Base-by-base conservation (phyloP, 2,888 invertebrate species). In the Acanthosepion lycidas region DNA sequence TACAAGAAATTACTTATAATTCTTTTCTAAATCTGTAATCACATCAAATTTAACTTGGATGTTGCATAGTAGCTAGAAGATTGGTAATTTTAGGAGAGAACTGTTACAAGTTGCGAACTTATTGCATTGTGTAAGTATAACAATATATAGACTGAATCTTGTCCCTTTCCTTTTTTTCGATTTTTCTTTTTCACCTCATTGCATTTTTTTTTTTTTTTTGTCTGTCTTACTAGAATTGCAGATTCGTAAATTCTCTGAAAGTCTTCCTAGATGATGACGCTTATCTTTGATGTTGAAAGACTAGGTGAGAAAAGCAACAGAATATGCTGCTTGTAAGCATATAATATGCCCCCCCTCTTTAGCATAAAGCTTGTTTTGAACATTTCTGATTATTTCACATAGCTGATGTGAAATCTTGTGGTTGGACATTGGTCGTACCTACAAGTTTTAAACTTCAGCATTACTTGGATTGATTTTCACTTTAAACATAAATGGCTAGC, bases 1-100 rank as follows among this genome's bases (percentile, higher is more conserved):
- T 78, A 33, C 15, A 78, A 78, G 78, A 78, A n/a, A 78, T 78
- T 78, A 78, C n/a, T 78, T 78, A 42, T 42, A 15, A 78, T n/a
- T 78, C 78, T 78, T 78, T 78, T 78, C 15, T 78, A n/a, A 78
- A 59, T 59, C 78, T 78, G 18, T 78, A 78, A 78, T 78, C 33
- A 78, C n/a, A 78, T 78, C 78, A 78, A 78, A 78, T n/a, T 78
- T 78, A 78, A 15, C 78, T 78, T 78, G 78, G 78, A 78, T 78
- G 78, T 18, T 33, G 78, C n/a, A 33, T 78, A 78, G 78, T 78
- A 78, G 12, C 78, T n/a, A 78, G n/a, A 78, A 59, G 59, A 78
- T 78, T 78, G 78, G 78, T 78, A n/a, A 78, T 78, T 78, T 78
- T 78, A 78, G n/a, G n/a, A 78, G n/a, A 78, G n/a, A 78, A 78